These are phyloP conservation scores for Drosophila pandora DNA, from an alignment of 1,140 invertebrate species.

Conservation along the genomic window DNA sequence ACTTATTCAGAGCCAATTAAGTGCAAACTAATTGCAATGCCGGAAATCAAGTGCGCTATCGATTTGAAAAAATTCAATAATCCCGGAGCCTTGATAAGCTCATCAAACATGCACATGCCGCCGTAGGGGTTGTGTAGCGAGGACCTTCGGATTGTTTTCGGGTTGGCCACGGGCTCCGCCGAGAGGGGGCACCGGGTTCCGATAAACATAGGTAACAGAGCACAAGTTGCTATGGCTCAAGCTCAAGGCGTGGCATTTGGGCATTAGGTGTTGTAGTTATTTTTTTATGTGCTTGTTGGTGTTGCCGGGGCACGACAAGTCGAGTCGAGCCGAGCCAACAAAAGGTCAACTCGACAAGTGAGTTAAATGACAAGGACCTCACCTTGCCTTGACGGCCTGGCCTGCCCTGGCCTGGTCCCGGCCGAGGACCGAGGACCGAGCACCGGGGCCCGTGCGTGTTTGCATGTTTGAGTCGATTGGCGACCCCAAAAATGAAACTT, in stretches of 20 bases:
- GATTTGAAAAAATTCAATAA: conserved; percentile 77
- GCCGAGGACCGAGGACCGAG: too few relatives aligned
- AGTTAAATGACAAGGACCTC: conserved; percentile 81
- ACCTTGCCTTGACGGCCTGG: conserved; percentile 54
- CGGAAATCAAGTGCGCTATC: conserved; percentile 51
- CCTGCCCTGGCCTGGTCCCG: too few relatives aligned
- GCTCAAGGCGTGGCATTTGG: conserved; percentile 74
- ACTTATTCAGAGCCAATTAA: conserved; percentile 72
- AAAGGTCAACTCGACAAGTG: conserved; percentile 74
- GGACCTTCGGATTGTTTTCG: conserved; percentile 29
- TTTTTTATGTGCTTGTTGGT: conserved; percentile 16
- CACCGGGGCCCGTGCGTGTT: conserved; percentile 56
- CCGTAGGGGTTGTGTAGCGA: conserved; percentile 6
- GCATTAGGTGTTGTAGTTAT: conserved; percentile 53
- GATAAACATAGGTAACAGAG: conserved; percentile 24
- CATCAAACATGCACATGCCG: conserved; percentile 66
- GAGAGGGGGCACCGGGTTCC: background rate
- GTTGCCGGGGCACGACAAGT: conserved; percentile 53
- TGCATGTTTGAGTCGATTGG: conserved; percentile 71
- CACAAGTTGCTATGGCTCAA: conserved; percentile 52
- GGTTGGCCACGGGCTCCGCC: background rate
- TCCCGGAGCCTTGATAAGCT: conserved; percentile 70
- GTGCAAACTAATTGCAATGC: conserved; percentile 58
- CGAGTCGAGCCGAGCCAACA: conserved; percentile 49
- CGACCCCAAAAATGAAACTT: conserved; percentile 68